Base-by-base conservation (phyloP, 2,888 invertebrate genomes). In the Pseudococcus viburni region DNA sequence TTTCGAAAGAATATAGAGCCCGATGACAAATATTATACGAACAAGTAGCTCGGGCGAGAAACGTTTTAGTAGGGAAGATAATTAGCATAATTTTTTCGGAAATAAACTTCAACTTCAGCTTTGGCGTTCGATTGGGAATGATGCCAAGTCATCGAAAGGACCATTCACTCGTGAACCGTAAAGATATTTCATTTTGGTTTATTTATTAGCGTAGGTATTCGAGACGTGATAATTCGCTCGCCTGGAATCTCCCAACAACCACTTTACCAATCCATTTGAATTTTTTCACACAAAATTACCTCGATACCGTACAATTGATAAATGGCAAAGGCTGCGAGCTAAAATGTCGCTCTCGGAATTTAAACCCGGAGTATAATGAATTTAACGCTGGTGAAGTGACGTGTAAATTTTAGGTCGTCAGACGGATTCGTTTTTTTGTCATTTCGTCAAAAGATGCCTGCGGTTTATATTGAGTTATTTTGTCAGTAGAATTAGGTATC, bases 71-170 rank as follows among this genome's bases (percentile, higher is more conserved):
- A 33, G 33, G 22, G 22, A 22, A 33, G 73, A 73, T 73, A 73
- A 73, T 73, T 73, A 73, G 73, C 73, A 73, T 73, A 73, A 73
- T 73, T 73, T 73, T 73, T 73, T 73, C 73, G 33, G 17, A 33
- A 73, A 73, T 73, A 73, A 73, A 73, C 73, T 73, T 33, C 73
- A 73, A 73, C 73, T 73, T 33, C 73, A 73, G 73, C 68, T 68
- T 68, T 33, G 33, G 33, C 33, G 26, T 73, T 73, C 73, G 73
- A 33, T 73, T 73, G 73, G 73, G 73, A 73, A 73, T 33, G 33
- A 73, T 73, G 73, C 73, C 73, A 73, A 73, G 73, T 73, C 73
- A 73, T 73, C 73, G 73, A 33, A 73, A 73, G 33, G 73, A 73
- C 73, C 73, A 73, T 73, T 73, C 73, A 73, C 17, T 73, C 73